phyloP scores from a whole-genome alignment of 2,888 invertebrate genomes.

The Gastrophysa polygoni region DNA sequence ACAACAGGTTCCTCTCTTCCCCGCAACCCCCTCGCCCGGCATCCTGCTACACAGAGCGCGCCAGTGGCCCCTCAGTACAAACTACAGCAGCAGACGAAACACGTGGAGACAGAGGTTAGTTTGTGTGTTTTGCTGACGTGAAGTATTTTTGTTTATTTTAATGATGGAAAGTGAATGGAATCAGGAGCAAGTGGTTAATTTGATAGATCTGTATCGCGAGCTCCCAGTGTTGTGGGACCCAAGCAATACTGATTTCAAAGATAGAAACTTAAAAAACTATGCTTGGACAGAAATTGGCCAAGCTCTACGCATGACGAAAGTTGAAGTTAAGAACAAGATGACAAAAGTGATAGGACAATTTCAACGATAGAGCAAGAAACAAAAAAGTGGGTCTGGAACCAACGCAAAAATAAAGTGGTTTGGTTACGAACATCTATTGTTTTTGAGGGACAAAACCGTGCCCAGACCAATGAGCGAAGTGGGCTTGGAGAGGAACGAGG shows the following conservation, averaged over 20 bases:
- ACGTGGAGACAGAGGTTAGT: neutral
- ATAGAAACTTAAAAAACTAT: neutral
- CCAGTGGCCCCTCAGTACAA: neutral
- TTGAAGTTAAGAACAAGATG: neutral
- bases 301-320: too few relatives aligned
- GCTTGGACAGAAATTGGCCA: too few relatives aligned
- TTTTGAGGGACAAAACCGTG: too few relatives aligned
- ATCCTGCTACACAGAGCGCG: neutral
- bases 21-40: neutral
- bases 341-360: neutral
- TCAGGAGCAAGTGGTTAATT: neutral
- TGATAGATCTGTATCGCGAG: neutral
- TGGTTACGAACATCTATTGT: too few relatives aligned
- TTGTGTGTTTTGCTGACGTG: neutral
- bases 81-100: neutral
- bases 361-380: neutral
- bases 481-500: neutral
- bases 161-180: neutral
- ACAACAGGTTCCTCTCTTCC: neutral
- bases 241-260: neutral
- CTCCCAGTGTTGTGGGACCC: neutral
- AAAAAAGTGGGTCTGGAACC: neutral
- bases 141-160: neutral
- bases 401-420: neutral
- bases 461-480: too few relatives aligned